phyloP scores from a whole-genome alignment of 2,113 vertebrate species.

The Paralichthys olivaceus region DNA sequence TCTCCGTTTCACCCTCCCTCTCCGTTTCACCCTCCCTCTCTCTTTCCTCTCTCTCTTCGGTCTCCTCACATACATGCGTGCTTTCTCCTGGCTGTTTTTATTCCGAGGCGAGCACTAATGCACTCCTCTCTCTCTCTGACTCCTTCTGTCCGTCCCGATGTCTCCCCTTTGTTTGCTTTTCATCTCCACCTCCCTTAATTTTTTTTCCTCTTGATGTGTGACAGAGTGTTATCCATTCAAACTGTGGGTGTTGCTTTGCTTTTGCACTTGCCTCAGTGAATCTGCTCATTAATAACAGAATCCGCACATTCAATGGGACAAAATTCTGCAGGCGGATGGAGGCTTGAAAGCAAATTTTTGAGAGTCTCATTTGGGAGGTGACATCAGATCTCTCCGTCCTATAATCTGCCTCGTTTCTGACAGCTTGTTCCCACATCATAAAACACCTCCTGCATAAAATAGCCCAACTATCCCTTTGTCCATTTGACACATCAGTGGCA shows the following conservation, averaged over 20 bases:
- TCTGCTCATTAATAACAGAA: constrained; percentile 24
- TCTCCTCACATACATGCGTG: background rate
- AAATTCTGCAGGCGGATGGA: constrained; percentile 25
- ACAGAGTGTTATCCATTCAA: constrained; percentile 38
- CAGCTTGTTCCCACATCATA: constrained; percentile 45
- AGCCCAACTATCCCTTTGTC: constrained; percentile 52
- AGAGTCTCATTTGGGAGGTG: background rate
- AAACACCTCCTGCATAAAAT: constrained; percentile 55
- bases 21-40: constrained; percentile 26
- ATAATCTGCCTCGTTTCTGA: constrained; percentile 53
- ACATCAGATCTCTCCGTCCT: constrained; percentile 41
- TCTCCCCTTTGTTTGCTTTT: constrained; percentile 29
- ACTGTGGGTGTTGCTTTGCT: constrained; percentile 39
- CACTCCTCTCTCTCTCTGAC: constrained; percentile 13
- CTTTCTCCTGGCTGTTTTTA: constrained; percentile 28
- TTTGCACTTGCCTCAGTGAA: constrained; percentile 4
- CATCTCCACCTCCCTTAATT: constrained; percentile 37
- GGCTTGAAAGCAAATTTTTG: constrained; percentile 35
- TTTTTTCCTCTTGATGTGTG: constrained; percentile 44
- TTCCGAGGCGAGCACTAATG: constrained; percentile 32
- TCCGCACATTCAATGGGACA: constrained; percentile 31
- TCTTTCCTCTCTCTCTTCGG: background rate
- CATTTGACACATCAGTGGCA: constrained; percentile 64
- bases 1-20: constrained; percentile 44
- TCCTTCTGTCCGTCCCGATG: constrained; percentile 15